Evolutionary conservation across 2,888 invertebrate species (phyloP), one percentile per base, ranked within the genome.

Genomic region (Steromphala cineraria): DNA sequence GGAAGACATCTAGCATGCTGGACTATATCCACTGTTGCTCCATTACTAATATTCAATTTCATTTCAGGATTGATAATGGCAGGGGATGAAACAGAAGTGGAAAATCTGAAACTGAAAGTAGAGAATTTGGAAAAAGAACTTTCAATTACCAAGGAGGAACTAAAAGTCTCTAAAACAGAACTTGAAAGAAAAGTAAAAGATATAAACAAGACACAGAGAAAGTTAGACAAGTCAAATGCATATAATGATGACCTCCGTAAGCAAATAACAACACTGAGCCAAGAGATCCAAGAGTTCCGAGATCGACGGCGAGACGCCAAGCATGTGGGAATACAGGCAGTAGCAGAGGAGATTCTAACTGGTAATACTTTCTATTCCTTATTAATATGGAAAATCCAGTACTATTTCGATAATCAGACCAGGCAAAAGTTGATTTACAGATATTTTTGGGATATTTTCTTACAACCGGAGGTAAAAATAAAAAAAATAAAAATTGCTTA

Each of bases 241-340:
- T 89, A 88, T 76, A 90, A 91, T 83, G 87, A 87, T 56, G 87
- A 88, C 15, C 82, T 91, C n/a, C 82, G 88, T 56, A 81, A 80
- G 76, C 81, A 91, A 84, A 79, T 88, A n/a, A 87, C 88, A 62
- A 81, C 78, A n/a, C 78, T 91, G 15, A 90, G 87, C 78, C 67
- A 86, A 75, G 84, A 90, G 79, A 71, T 90, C 10, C 90, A 91
- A 67, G 56, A 53, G 17, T 83, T 84, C 71, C 85, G 86, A 55
- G 84, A 76, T 28, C 31, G 67, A 17, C 28, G 62, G 17, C 78
- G 67, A 78, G 80, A 82, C 28, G 19, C 71, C 13, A 46, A 53
- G 19, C 83, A 84, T 10, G 83, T 75, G 4, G 81, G 56, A 0
- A 56, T 77, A 31, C 79, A 71, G 56, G 79, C 67, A 19, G 75